Base-by-base conservation (phyloP, 2,888 invertebrate species). In the Crossocerus cetratus region DNA sequence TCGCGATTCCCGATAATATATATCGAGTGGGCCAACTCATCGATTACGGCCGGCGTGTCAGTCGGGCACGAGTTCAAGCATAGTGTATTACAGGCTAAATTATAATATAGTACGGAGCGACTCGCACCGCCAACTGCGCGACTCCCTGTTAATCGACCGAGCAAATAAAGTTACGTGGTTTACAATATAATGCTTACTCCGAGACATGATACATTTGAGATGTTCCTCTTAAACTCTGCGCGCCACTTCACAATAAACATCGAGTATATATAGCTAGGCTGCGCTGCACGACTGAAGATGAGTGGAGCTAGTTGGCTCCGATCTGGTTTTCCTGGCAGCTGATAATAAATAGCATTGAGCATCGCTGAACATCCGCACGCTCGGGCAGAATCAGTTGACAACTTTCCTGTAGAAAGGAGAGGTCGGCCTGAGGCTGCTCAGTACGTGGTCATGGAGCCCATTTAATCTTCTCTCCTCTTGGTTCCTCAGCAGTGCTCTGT, bases 401-500 rank as follows among this genome's bases (percentile, higher is more conserved):
- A 8, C 32, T 42, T 72, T 70, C n/a, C 65, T 91, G 79, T 91
- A 92, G 86, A 92, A 94, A 0, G 93, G 93, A 86, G 94, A 94
- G 1, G 90, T 91, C 22, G 92, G 91, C 74, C 94, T 92, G 86
- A 94, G 91, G 86, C 94, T 94, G 60, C 93, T 93, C 64, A 94
- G 89, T 22, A 92, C 88, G 84, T 94, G 92, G 0, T 92, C 93
- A 59, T 92, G 90, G 3, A 95, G 90, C 18, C 93, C 92, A 85
- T 94, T 94, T 54, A 90, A 86, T 64, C 91, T 87, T 69, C 95
- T 90, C 21, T 92, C 89, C 69, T 93, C 91, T 79, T 94, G 94
- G 86, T 94, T 93, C 45, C 91, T 91, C 11, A 94, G 88, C 3
- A 95, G 84, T 0, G 94, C 93, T 77, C 92, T 90, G 23, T 92